These are phyloP conservation scores for Drymodes brunneopygia DNA, from an alignment of 2,113 vertebrate genomes.

Conservation along the genomic window DNA sequence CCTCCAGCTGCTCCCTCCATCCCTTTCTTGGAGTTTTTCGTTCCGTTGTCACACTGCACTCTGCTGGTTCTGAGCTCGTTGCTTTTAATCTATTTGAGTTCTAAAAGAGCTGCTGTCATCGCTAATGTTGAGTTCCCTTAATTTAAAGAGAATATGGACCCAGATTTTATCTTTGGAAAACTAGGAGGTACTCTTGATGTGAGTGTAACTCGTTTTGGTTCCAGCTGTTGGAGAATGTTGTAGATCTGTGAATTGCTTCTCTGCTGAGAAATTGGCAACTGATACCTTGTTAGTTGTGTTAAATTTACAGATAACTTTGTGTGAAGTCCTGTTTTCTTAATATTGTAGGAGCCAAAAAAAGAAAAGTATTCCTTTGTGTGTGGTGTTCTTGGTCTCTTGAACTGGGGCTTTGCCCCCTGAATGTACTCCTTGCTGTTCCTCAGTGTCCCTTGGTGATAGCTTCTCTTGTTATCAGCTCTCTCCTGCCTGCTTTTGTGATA, in stretches of 20 bases:
- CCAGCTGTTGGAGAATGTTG: accelerated
- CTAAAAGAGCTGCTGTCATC: neutral
- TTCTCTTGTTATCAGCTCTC: neutral
- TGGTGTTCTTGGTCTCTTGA: neutral
- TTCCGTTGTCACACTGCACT: neutral
- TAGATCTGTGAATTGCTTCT: neutral
- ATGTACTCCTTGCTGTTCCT: neutral
- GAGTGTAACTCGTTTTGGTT: neutral
- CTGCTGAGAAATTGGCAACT: neutral
- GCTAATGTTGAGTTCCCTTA: neutral
- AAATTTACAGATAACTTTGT: neutral
- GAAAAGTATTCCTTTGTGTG: neutral
- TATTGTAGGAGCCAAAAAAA: neutral
- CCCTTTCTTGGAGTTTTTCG: neutral
- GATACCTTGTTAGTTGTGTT: neutral
- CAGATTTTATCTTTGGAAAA: neutral
- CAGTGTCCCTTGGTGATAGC: neutral
- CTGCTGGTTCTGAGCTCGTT: neutral
- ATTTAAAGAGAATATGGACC: neutral
- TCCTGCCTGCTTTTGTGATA: neutral
- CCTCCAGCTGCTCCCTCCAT: neutral
- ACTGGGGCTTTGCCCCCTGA: neutral
- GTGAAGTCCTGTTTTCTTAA: neutral
- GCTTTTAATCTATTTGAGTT: neutral
- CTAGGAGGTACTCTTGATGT: neutral